A percentile compares a stretch with the other conserved stretches of the same genome.
Evolutionary conservation across 1,140 invertebrate genomes (phyloP).

Genomic region (Ladona fulva): DNA sequence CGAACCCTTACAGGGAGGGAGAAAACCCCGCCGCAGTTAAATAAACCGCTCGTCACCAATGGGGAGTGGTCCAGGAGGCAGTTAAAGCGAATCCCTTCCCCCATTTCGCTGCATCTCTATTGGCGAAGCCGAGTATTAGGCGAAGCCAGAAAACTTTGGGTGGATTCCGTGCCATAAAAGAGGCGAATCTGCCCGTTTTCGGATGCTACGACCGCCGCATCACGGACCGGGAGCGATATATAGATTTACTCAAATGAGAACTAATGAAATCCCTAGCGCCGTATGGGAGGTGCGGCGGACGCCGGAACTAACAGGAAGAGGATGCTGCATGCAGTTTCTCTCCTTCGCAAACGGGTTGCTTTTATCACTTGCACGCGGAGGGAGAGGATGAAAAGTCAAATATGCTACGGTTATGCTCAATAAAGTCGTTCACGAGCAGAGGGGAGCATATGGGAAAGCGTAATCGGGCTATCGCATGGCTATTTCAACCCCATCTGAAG

Average conservation of each 20-base stretch:
- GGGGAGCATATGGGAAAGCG: background rate
- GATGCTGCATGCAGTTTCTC: background rate
- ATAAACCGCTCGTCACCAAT: too few relatives aligned
- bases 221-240: background rate
- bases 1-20: too few relatives aligned
- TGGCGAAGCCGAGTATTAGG: too few relatives aligned
- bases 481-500: too few relatives aligned
- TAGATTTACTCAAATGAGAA: constrained; percentile 7
- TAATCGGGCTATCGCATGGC: too few relatives aligned
- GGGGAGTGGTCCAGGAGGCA: too few relatives aligned
- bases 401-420: background rate
- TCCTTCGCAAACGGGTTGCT: background rate
- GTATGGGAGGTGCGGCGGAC: background rate
- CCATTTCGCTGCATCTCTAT: too few relatives aligned
- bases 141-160: too few relatives aligned
- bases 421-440: background rate
- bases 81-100: too few relatives aligned
- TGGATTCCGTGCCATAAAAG: background rate
- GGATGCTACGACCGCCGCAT: background rate
- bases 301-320: background rate
- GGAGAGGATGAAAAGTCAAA: background rate
- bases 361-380: background rate
- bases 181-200: background rate
- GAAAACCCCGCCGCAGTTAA: too few relatives aligned
- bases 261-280: background rate